A percentile compares a stretch with the other conserved stretches of the same genome.
Conservation (phyloP, 2,113 vertebrate species). For the Alaudala cheleensis region DNA sequence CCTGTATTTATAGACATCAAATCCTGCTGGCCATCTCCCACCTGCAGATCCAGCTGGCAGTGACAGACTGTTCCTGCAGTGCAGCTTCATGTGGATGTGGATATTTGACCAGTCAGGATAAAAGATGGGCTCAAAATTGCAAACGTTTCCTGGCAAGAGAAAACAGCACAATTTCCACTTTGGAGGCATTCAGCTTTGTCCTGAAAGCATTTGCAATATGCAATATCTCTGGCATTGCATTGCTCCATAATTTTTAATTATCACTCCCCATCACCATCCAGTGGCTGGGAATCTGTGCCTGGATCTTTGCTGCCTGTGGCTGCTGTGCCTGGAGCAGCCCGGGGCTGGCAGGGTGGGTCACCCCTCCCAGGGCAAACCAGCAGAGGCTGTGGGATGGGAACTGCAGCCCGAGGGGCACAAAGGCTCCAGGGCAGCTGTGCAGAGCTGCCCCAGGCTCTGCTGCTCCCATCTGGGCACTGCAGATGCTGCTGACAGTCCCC, state of each 20-base stretch:
- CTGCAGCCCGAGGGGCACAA: accelerated
- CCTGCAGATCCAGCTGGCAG: accelerated
- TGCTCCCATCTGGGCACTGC: background rate
- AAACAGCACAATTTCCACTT: background rate
- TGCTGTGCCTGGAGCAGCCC: background rate
- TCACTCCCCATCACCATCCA: background rate
- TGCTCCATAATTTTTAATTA: background rate
- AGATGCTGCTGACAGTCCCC: background rate
- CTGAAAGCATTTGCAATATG: background rate
- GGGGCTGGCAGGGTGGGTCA: accelerated
- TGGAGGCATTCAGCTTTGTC: background rate
- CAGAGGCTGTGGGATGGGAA: background rate
- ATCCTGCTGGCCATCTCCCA: background rate
- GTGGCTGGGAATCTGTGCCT: background rate
- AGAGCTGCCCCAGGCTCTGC: background rate
- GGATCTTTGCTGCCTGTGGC: background rate
- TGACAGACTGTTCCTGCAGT: background rate
- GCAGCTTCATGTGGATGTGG: background rate
- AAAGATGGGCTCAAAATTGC: background rate
- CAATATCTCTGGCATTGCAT: background rate
- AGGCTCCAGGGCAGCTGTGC: background rate
- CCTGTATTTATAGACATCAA: background rate
- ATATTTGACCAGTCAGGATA: background rate
- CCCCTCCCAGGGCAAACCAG: background rate
- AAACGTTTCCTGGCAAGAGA: background rate